Percentiles rank a stretch among this genome's conserved stretches.
Evolutionary conservation across 2,888 invertebrate species (phyloP).

Genomic region (Dyspetes luteomarginatus): DNA sequence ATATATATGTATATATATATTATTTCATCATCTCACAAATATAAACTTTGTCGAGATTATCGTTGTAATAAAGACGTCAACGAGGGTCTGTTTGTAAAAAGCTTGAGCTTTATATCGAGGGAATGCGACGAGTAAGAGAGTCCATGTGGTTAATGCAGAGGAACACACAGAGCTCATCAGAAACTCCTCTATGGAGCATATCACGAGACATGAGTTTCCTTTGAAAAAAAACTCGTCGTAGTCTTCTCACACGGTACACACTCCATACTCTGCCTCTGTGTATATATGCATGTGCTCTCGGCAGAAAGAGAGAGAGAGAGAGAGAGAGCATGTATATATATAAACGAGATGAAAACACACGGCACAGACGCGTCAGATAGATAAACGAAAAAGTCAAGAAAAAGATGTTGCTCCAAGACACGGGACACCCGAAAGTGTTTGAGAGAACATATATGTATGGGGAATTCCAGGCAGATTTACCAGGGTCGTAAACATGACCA

Average conservation of each 20-base stretch:
- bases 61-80: constrained; percentile 62
- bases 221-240: constrained; percentile 63
- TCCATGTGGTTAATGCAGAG: constrained; percentile 60
- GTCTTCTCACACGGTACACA: constrained; percentile 49
- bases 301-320: neutral
- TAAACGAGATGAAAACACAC: constrained; percentile 1
- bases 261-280: neutral
- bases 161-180: constrained; percentile 23
- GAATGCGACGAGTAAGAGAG: constrained; percentile 57
- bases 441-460: neutral
- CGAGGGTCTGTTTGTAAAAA: constrained; percentile 32
- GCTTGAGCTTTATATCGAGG: constrained; percentile 48
- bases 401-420: constrained; percentile 31
- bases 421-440: constrained; percentile 23
- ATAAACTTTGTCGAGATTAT: constrained; percentile 54
- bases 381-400: constrained; percentile 34
- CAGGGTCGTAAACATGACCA: too few species aligned
- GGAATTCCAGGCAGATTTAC: too few species aligned
- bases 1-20: constrained; percentile 25
- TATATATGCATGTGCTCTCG: neutral
- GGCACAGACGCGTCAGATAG: constrained; percentile 38
- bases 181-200: neutral
- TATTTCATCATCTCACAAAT: constrained; percentile 39
- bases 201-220: constrained; percentile 41
- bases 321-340: neutral